phyloP scores from a whole-genome alignment of 2,888 invertebrate species.

The Rhorus exstirpatorius region DNA sequence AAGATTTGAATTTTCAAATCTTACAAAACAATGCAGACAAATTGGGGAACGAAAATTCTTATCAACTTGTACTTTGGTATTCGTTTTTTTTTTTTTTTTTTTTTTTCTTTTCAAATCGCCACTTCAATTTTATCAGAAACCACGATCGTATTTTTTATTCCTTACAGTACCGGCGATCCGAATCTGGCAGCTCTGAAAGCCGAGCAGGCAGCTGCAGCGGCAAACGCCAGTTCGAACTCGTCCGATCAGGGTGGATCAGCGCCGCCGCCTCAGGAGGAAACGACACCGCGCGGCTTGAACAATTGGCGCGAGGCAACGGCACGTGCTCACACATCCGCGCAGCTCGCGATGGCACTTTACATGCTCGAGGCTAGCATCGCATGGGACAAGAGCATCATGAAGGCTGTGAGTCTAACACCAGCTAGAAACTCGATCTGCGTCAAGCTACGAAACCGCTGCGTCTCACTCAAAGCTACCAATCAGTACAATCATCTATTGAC shows the following conservation, averaged over 20 bases:
- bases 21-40: no score
- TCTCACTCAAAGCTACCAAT: constrained; percentile 85
- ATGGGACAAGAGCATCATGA: constrained; percentile 99
- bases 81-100: no score
- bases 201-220: constrained; percentile 85
- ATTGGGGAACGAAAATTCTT: no score
- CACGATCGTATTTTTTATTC: not conserved
- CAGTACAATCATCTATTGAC: constrained; percentile 85
- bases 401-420: constrained; percentile 93
- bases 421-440: constrained; percentile 85
- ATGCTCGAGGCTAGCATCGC: constrained; percentile 97
- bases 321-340: constrained; percentile 94
- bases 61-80: no score
- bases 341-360: constrained; percentile 95
- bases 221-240: constrained; percentile 81
- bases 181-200: constrained; percentile 88
- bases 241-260: constrained; percentile 83
- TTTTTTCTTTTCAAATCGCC: no score
- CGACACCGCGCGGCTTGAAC: constrained; percentile 92
- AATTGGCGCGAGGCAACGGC: constrained; percentile 96
- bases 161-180: constrained; percentile 88
- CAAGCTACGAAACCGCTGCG: constrained; percentile 85
- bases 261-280: constrained; percentile 86
- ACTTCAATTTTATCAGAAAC: no score
- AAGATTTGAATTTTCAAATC: no score